Evolutionary conservation across 2,113 vertebrate genomes (phyloP).

Genomic region (Mustelus asterias): DNA sequence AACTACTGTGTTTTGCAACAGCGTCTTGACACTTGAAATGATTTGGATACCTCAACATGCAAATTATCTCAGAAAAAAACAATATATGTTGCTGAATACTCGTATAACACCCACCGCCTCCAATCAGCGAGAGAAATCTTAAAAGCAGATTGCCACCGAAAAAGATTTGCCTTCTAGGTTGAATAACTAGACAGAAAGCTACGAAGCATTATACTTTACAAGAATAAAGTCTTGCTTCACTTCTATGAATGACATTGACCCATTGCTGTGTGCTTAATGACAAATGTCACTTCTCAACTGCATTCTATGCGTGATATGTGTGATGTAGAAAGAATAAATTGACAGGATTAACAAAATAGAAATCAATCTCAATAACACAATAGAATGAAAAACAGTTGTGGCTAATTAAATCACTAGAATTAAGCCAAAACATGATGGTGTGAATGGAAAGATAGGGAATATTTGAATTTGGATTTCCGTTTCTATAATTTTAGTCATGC

Average conservation of each 20-base stretch:
- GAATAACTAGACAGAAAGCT: background rate
- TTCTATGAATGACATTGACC: background rate
- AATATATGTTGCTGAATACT: background rate
- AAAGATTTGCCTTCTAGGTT: background rate
- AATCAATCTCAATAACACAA: background rate
- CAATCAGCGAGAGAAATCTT: background rate
- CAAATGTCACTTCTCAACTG: background rate
- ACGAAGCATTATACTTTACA: background rate
- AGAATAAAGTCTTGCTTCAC: background rate
- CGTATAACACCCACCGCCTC: background rate
- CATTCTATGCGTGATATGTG: background rate
- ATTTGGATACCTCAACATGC: background rate
- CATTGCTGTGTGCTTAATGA: background rate
- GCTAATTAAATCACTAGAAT: background rate
- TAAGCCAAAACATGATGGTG: background rate
- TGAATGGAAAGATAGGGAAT: background rate
- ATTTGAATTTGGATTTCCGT: background rate
- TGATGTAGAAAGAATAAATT: background rate
- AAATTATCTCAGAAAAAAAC: background rate
- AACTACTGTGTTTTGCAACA: background rate
- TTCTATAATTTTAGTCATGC: background rate
- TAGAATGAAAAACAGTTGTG: background rate
- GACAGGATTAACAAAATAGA: background rate
- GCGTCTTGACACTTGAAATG: background rate
- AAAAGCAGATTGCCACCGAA: background rate